Evolutionary conservation across 2,797 vertebrate genomes (phyloP).

Genomic region (Schizopygopsis malacanthus): DNA sequence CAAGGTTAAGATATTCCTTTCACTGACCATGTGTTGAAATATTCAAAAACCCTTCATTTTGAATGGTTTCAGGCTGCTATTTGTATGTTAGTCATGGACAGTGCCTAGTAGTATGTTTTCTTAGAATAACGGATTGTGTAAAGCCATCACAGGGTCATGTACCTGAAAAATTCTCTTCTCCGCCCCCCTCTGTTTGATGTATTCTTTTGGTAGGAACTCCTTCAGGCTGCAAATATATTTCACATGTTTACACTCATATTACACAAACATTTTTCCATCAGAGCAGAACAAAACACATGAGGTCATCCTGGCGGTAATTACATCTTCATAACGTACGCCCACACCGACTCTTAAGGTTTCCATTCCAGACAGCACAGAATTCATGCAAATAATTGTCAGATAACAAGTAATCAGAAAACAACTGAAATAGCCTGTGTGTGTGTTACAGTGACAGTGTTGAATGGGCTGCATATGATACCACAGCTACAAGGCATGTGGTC

Average conservation of each 20-base stretch:
- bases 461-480: conserved; percentile 22
- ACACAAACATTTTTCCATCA: conserved; percentile 63
- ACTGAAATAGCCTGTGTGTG: conserved; percentile 42
- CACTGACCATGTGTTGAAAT: not conserved
- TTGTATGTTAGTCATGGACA: not conserved
- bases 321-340: conserved; percentile 43
- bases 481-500: conserved; percentile 58
- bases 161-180: conserved; percentile 99
- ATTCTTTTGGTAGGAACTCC: conserved; percentile 98
- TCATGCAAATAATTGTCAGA: conserved; percentile 21
- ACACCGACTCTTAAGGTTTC: conserved; percentile 50
- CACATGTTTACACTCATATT: conserved; percentile 65
- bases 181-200: conserved; percentile 95
- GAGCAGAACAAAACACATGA: conserved; percentile 66
- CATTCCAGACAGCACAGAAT: conserved; percentile 39
- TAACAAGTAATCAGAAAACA: conserved; percentile 70
- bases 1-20: not conserved
- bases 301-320: conserved; percentile 50
- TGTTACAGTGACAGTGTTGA: conserved; percentile 22
- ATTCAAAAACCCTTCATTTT: not conserved
- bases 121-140: not conserved
- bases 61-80: not conserved
- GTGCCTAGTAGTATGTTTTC: conserved; percentile 10
- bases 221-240: conserved; percentile 85
- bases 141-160: conserved; percentile 60